A percentile compares a stretch with the other conserved stretches of the same genome.
Conservation (phyloP, 2,113 vertebrate genomes). For the Lates calcarifer region DNA sequence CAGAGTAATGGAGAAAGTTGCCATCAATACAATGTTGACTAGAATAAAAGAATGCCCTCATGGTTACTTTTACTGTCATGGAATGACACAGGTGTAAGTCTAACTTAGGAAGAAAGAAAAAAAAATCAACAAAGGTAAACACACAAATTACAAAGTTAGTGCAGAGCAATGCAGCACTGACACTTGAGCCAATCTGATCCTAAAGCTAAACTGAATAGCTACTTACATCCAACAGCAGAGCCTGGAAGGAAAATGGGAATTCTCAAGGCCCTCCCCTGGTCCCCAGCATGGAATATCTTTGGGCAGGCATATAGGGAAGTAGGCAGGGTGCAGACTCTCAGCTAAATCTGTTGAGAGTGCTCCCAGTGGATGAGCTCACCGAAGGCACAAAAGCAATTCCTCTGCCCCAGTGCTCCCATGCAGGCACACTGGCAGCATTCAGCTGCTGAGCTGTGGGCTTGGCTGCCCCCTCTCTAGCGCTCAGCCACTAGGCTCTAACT, state of each 20-base stretch:
- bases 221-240: constrained; percentile 60
- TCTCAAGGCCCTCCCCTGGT: constrained; percentile 44
- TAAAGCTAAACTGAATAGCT: constrained; percentile 28
- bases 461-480: constrained; percentile 53
- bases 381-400: constrained; percentile 66
- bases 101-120: constrained; percentile 7
- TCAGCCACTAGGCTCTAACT: constrained; percentile 55
- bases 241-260: constrained; percentile 22
- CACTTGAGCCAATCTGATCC: background rate
- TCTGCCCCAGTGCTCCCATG: constrained; percentile 64
- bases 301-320: constrained; percentile 32
- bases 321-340: constrained; percentile 55
- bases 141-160: background rate
- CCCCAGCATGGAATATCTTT: constrained; percentile 44
- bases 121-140: background rate
- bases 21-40: constrained; percentile 51
- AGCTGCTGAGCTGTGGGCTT: constrained; percentile 61
- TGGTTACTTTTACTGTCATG: constrained; percentile 29
- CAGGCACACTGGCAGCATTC: constrained; percentile 67
- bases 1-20: constrained; percentile 33
- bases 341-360: constrained; percentile 62
- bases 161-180: background rate
- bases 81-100: constrained; percentile 1
- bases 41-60: constrained; percentile 33
- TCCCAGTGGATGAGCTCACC: constrained; percentile 60